phyloP scores from a whole-genome alignment of 2,113 vertebrate species.

The Nerophis lumbriciformis region DNA sequence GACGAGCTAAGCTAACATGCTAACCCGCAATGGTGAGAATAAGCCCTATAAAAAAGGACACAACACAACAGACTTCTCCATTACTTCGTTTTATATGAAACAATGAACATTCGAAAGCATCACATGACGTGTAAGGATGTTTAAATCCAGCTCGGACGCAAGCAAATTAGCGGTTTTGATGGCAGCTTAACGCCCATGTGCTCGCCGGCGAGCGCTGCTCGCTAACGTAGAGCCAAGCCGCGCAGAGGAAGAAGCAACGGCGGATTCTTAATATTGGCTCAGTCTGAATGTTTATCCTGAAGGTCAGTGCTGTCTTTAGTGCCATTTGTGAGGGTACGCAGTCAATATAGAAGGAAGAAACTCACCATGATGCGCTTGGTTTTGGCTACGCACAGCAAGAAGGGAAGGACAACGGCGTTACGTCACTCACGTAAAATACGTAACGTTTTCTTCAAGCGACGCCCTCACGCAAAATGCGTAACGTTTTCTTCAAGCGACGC shows the following conservation, averaged over 20 bases:
- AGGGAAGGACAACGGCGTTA: conserved; percentile 24
- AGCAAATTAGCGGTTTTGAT: conserved; percentile 33
- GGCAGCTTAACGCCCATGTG: conserved; percentile 56
- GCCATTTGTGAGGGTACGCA: fast-evolving
- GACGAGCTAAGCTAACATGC: conserved; percentile 31
- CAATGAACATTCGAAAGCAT: fast-evolving
- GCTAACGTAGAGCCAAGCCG: conserved; percentile 1
- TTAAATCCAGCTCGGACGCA: fast-evolving
- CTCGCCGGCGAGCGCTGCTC: conserved; percentile 32
- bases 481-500: too few relatives aligned
- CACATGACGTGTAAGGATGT: fast-evolving
- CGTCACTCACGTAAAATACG: conserved; percentile 11
- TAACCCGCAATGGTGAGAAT: conserved; percentile 1
- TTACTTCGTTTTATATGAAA: fast-evolving
- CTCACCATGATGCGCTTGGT: conserved; percentile 67
- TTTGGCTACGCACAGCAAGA: conserved; percentile 30
- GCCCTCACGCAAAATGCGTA: too few relatives aligned
- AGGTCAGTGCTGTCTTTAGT: fast-evolving
- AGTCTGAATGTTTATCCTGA: fast-evolving
- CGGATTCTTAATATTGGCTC: fast-evolving
- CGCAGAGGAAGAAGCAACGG: fast-evolving
- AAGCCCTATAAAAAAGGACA: not conserved
- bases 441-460: too few relatives aligned
- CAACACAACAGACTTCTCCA: not conserved
- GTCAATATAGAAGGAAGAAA: not conserved